phyloP scores from a whole-genome alignment of 2,113 vertebrate species.

The Rhabdornis inornatus region DNA sequence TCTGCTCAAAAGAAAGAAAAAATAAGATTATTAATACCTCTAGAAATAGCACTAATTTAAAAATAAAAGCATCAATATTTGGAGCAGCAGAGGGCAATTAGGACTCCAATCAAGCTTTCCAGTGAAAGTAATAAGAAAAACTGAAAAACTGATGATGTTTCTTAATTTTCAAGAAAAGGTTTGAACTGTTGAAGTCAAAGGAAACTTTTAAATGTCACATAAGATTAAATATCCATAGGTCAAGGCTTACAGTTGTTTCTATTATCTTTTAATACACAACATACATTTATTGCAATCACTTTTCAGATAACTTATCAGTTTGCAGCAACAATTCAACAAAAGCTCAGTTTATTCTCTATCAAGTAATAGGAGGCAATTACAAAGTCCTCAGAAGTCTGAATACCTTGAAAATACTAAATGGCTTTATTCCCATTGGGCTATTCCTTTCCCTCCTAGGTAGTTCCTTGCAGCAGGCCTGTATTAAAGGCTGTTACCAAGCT shows the following conservation, averaged over 20 bases:
- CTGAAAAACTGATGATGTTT: neutral
- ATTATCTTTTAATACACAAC: neutral
- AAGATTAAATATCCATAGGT: neutral
- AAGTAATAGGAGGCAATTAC: neutral
- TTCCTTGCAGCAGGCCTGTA: neutral
- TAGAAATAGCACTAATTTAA: neutral
- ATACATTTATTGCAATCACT: neutral
- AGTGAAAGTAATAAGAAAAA: neutral
- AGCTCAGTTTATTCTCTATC: neutral
- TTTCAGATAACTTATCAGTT: neutral
- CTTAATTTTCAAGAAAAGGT: neutral
- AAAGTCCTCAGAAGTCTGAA: neutral
- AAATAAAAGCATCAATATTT: neutral
- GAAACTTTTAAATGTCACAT: neutral
- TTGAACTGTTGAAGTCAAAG: neutral
- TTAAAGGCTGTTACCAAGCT: neutral
- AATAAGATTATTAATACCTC: neutral
- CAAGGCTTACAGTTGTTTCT: neutral
- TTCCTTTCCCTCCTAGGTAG: neutral
- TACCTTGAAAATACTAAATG: neutral
- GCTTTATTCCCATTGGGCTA: neutral
- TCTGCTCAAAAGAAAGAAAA: conserved; percentile 67
- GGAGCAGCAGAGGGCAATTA: neutral
- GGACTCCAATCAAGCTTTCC: neutral
- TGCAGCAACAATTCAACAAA: neutral